phyloP scores from a whole-genome alignment of 35 echinoderm and acorn worm genomes.

The Stichopus chloronotus region DNA sequence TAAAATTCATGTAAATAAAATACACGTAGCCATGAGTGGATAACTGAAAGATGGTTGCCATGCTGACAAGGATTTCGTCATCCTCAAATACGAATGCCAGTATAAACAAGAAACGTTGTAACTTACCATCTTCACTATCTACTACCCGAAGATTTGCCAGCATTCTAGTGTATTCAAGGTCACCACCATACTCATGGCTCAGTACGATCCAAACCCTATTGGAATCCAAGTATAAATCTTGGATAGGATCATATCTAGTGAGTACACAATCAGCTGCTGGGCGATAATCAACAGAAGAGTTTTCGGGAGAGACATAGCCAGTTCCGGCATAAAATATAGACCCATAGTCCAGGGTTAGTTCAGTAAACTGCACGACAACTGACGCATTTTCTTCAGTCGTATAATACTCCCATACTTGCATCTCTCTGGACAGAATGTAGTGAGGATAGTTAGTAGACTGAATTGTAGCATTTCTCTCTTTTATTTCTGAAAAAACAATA shows the following conservation, averaged over 20 bases:
- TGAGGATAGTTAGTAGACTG: neutral
- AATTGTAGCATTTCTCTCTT: neutral
- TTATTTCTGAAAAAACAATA: neutral
- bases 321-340: neutral
- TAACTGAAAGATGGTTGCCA: too few species aligned
- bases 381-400: neutral
- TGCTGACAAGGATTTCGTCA: too few species aligned
- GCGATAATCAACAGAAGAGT: slow-evolving; percentile 9
- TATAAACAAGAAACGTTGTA: neutral
- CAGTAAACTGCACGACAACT: neutral
- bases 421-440: neutral
- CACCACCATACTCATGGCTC: too few species aligned
- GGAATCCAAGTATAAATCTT: slow-evolving; percentile 18
- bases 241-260: neutral
- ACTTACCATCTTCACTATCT: neutral
- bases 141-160: slow-evolving; percentile 1
- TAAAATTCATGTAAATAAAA: too few species aligned
- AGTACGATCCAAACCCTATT: neutral
- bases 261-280: neutral
- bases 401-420: slow-evolving; percentile 11
- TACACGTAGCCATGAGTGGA: too few species aligned
- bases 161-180: neutral
- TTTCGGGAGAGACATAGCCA: neutral
- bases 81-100: too few species aligned
- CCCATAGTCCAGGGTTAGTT: neutral